These are phyloP conservation scores for Coracias cyanogaster DNA, from an alignment of 2,797 vertebrate species.

Conservation along the genomic window DNA sequence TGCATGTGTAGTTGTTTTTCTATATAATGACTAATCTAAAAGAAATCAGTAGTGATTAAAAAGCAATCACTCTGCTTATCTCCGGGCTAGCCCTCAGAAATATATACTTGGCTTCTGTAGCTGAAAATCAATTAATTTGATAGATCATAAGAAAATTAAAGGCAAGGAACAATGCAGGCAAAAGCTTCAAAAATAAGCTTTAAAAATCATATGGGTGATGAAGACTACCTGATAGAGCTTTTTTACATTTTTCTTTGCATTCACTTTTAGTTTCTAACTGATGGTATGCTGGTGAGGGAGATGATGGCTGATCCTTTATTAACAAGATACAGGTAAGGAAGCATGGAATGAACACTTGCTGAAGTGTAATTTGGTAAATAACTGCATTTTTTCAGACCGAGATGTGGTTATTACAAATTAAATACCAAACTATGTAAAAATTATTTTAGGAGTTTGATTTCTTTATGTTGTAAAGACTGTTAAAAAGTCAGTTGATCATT, in stretches of 20 bases:
- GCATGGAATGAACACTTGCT: neutral
- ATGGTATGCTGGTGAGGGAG: conserved; percentile 97
- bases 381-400: neutral
- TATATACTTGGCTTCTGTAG: neutral
- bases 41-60: neutral
- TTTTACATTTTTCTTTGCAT: neutral
- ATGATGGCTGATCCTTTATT: conserved; percentile 98
- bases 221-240: neutral
- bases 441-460: neutral
- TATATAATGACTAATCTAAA: neutral
- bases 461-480: neutral
- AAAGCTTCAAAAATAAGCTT: neutral
- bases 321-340: conserved; percentile 93
- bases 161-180: neutral
- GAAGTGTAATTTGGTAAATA: neutral
- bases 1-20: neutral
- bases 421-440: neutral
- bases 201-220: neutral
- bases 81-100: neutral
- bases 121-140: neutral
- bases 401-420: neutral
- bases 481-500: neutral
- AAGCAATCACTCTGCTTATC: neutral
- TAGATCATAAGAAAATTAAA: neutral
- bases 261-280: conserved; percentile 91